Evolutionary conservation across 2,888 invertebrate genomes (phyloP).

Genomic region (Ernsta delagoae): DNA sequence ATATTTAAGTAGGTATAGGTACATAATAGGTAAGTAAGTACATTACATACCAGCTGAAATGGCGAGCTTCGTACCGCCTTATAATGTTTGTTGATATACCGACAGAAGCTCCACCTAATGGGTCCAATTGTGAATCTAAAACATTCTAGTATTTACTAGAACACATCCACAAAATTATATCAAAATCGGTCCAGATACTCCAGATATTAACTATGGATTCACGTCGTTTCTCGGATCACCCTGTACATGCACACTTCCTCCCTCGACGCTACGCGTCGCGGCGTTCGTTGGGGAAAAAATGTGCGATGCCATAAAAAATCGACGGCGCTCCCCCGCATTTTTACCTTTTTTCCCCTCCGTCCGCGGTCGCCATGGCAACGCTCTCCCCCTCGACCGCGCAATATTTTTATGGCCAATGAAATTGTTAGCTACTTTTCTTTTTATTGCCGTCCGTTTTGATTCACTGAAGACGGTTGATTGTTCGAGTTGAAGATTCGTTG

Average conservation of each 20-base stretch:
- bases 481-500: conserved; percentile 1
- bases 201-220: too few relatives aligned
- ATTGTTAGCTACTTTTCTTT: conserved; percentile 40
- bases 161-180: too few relatives aligned
- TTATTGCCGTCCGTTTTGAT: conserved; percentile 32
- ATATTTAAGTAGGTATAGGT: too few relatives aligned
- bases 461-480: conserved; percentile 9
- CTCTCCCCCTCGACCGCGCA: conserved; percentile 59
- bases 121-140: too few relatives aligned
- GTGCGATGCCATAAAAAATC: conserved; percentile 85
- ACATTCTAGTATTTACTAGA: too few relatives aligned
- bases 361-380: conserved; percentile 77
- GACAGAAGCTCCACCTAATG: too few relatives aligned
- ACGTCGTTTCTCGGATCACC: conserved; percentile 43
- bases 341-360: conserved; percentile 84
- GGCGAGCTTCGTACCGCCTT: too few relatives aligned
- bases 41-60: too few relatives aligned
- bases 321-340: conserved; percentile 81
- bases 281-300: conserved; percentile 80
- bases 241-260: conserved; percentile 55
- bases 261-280: conserved; percentile 60
- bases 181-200: too few relatives aligned
- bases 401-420: conserved; percentile 74
- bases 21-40: too few relatives aligned
- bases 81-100: too few relatives aligned